Percentiles rank a stretch among this genome's conserved stretches.
Conservation (phyloP, 2,113 vertebrate genomes). For the Podilymbus podiceps region DNA sequence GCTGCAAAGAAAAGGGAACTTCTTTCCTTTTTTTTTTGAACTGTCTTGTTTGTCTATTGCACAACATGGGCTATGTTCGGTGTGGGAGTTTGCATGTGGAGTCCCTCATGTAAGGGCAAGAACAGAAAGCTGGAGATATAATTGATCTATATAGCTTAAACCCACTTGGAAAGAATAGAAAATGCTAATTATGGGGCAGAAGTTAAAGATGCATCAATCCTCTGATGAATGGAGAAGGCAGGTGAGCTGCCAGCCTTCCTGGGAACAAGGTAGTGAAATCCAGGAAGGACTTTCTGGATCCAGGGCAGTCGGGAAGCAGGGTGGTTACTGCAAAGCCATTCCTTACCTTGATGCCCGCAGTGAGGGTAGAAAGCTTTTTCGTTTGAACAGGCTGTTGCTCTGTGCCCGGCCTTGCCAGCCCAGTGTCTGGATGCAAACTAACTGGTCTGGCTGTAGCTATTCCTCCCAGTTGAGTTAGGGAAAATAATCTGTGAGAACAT, state of each 20-base stretch:
- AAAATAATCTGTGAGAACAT: not conserved
- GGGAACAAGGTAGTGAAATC: not conserved
- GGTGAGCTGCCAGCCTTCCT: constrained; percentile 17
- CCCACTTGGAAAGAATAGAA: not conserved
- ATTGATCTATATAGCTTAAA: not conserved
- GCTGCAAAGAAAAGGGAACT: not conserved
- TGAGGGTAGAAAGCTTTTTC: constrained; percentile 19
- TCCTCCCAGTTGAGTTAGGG: not conserved
- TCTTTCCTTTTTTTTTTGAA: not conserved
- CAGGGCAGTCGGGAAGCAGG: not conserved
- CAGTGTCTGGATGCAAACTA: not conserved
- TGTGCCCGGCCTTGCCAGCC: constrained; percentile 9
- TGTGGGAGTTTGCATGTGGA: not conserved
- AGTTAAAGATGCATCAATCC: not conserved
- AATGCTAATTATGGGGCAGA: not conserved
- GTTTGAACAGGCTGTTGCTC: not conserved
- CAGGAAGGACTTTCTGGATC: not conserved
- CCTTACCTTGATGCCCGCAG: not conserved
- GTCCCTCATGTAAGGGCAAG: constrained; percentile 18
- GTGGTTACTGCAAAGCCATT: not conserved
- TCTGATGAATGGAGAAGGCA: not conserved
- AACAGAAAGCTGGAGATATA: not conserved
- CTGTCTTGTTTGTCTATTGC: not conserved
- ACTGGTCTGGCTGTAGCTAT: not conserved
- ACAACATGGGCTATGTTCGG: not conserved